Base-by-base conservation (phyloP, 1,140 invertebrate genomes). In the Trypoxylus dichotomus region DNA sequence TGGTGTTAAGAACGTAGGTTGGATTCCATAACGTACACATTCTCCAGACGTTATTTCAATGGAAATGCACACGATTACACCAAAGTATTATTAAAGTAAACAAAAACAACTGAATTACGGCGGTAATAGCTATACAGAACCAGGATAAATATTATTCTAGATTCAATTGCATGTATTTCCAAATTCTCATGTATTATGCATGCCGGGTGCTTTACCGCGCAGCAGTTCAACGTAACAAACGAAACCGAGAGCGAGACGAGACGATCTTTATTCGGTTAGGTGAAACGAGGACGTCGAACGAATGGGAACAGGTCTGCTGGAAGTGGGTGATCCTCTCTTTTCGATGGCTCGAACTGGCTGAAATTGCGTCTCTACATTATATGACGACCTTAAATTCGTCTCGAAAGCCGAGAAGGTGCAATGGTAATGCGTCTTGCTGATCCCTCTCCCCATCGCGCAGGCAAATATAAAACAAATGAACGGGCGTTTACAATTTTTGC, bases 161-260 rank as follows among this genome's bases (percentile, higher is more conserved):
- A 78, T 78, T 78, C 77, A 78, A 78, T 78, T 78, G 77, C 77
- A 68, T 78, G 74, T 76, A 78, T 78, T 78, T 76, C 77, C 77
- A 42, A 75, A 47, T 73, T 47, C 73, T 78, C 77, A 78, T 78
- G 74, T 74, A 78, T 78, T 63, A 78, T 78, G 73, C 74, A 78
- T 63, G 60, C 27, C 15, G 60, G 27, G 24, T 24, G 63, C 54
- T 21, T 75, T 27, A 43, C 47, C 68, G 42, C 60, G 27, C 19
- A 21, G 76, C 47, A 41, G 27, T 41, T 60, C 37, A 3, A 76
- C 32, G 29, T 68, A 68, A 68, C 60, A 68, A 60, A 68, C 41
- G 47, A 76, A 54, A 11, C 27, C 15, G 37, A 15, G 63, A 72
- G 42, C 37, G 47, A 27, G 27, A 60, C 21, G 41, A 24, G 2